Evolutionary conservation across 2,888 invertebrate species (phyloP), one percentile per base, ranked within the genome.

Genomic region (Linnaemya vulpina): DNA sequence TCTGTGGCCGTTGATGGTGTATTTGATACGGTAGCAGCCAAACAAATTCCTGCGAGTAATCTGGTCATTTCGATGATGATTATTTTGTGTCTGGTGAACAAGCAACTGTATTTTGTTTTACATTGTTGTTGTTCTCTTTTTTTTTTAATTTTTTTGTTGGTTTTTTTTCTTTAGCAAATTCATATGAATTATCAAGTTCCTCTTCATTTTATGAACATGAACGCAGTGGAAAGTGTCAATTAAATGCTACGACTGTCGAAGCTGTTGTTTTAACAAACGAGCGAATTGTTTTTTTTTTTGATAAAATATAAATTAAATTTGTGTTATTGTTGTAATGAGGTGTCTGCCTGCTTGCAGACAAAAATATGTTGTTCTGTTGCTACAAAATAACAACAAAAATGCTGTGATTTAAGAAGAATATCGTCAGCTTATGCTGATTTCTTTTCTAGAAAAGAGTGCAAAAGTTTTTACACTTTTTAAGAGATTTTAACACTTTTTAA

Each of bases 291-390:
- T 83, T 53, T 49, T 71, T 77, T 83, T 53, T 49, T 76, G 51
- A 65, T 76, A 58, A 65, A 73, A 83, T 71, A 77, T 77, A 76
- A 77, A 83, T 83, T 77, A 83, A 83, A 77, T 67, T 83, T 83
- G 71, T 71, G 71, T 71, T 83, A 77, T 73, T 71, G 71, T 71
- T 83, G 76, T 83, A 77, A 83, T 83, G 76, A 83, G 71, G 71
- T 77, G 76, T 82, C 70, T 75, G 70, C 49, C 30, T 30, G 30
- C 30, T 60, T 43, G 20, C 62, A 35, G 38, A 63, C 75, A 63
- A 70, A 70, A 68, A 46, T 78, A 17, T 43, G 0, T 62, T 25
- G 53, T 71, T 15, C 15, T 1, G 8, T 38, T 5, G 8, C 13
- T 30, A 5, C 3, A 30, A 30, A 30, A 30, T 30, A 30, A 30